Conservation (phyloP, 1,140 invertebrate genomes). For the Drosophila tsacasi region DNA sequence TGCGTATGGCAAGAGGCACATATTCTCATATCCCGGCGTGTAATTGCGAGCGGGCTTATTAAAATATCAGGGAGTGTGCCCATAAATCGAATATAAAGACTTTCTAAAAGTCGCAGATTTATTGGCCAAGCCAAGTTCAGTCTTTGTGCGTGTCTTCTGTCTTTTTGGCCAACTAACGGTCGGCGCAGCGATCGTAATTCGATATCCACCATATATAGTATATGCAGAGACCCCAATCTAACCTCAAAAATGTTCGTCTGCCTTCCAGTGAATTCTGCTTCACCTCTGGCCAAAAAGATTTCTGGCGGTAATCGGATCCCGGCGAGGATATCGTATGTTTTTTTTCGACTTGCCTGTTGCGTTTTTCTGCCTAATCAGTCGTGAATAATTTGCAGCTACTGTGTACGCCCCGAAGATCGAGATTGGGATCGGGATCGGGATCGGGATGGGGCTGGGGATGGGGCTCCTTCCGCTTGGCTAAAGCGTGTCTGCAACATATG, state of each 20-base stretch:
- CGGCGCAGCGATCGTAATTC: slow-evolving; percentile 52
- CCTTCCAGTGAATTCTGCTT: slow-evolving; percentile 76
- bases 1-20: slow-evolving; percentile 7
- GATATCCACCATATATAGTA: slow-evolving; percentile 41
- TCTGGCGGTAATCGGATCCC: slow-evolving; percentile 46
- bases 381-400: slow-evolving; percentile 79
- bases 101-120: slow-evolving; percentile 71
- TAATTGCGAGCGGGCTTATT: slow-evolving; percentile 74
- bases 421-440: slow-evolving; percentile 5
- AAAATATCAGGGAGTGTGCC: slow-evolving; percentile 63
- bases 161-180: slow-evolving; percentile 56
- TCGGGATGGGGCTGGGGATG: background rate
- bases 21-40: slow-evolving; percentile 12
- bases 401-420: slow-evolving; percentile 62
- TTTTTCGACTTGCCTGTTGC: slow-evolving; percentile 75
- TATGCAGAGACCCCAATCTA: slow-evolving; percentile 39
- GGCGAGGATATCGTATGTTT: slow-evolving; percentile 62
- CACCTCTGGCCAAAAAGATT: slow-evolving; percentile 37
- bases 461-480: slow-evolving; percentile 77
- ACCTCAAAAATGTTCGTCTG: slow-evolving; percentile 65
- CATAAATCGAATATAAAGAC: slow-evolving; percentile 64
- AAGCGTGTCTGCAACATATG: slow-evolving; percentile 82
- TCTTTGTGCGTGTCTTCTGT: slow-evolving; percentile 14
- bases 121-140: slow-evolving; percentile 54
- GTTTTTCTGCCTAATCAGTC: slow-evolving; percentile 80